Evolutionary conservation across 2,888 invertebrate species (phyloP).

Genomic region (Iselma pallidipennis): DNA sequence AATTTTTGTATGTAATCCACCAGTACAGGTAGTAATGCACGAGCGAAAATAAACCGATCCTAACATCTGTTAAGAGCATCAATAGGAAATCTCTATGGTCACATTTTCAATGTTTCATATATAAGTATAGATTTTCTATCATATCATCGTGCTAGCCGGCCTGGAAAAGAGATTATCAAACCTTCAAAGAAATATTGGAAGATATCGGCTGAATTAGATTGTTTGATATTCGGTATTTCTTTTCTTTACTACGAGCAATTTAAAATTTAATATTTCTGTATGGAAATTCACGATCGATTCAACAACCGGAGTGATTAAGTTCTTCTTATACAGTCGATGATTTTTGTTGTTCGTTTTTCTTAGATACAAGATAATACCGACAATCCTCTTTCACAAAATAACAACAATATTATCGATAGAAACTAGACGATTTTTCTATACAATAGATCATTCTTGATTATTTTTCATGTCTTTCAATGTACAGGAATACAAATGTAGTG

Average conservation of each 20-base stretch:
- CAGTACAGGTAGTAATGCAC: slow-evolving; percentile 24
- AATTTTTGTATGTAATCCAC: slow-evolving; percentile 16
- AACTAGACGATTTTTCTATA: not conserved
- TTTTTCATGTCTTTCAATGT: not conserved
- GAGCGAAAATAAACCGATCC: slow-evolving; percentile 19
- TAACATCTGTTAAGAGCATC: slow-evolving; percentile 6
- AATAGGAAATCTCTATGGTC: slow-evolving; percentile 2
- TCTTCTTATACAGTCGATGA: not conserved
- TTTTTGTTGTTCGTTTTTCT: not conserved
- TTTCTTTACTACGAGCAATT: not conserved
- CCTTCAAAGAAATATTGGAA: slow-evolving; percentile 29
- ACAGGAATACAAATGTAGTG: too few relatives aligned
- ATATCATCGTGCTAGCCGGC: slow-evolving; percentile 23
- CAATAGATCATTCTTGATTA: too few relatives aligned
- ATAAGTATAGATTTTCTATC: slow-evolving; percentile 22
- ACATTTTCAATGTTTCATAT: slow-evolving; percentile 20
- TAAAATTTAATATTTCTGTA: slow-evolving; percentile 21
- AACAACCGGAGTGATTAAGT: too few relatives aligned
- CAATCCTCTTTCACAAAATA: not conserved
- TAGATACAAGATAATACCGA: not conserved
- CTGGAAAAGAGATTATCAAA: slow-evolving; percentile 30
- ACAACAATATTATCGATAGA: not conserved
- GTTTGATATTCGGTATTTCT: not conserved
- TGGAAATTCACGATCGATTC: not conserved
- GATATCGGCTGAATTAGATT: slow-evolving; percentile 17